Evolutionary conservation across 1,140 invertebrate species (phyloP), one percentile per base, ranked within the genome.

Genomic region (Drosophila kanapiae): DNA sequence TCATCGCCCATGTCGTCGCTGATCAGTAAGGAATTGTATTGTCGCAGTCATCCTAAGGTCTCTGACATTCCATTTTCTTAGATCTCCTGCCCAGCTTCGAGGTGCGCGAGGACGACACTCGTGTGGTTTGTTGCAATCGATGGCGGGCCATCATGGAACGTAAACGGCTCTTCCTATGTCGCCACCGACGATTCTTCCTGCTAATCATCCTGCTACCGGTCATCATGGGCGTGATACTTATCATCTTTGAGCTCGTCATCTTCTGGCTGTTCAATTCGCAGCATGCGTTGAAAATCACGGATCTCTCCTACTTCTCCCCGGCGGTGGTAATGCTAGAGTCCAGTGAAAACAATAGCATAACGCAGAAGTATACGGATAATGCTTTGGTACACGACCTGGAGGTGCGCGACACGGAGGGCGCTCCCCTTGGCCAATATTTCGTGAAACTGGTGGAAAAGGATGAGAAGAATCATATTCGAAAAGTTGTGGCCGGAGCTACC

Each of bases 401-500:
- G 0, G n/a, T 57, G 3, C 5, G 1, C 14, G 9, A 4, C 11
- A 70, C 37, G 0, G 6, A 5, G 0, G 29, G 42, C 5, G 8
- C 23, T 27, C 8, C 11, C 6, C 4, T 72, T 7, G 10, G 33
- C 6, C 35, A 59, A 11, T 72, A 48, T n/a, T 14, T 58, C 7
- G 11, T 29, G 5, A 0, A 16, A 1, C 11, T 38, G 13, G 53
- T 42, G 23, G 1, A 18, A 2, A 8, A 23, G 2, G n/a, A 75
- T 5, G 31, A 60, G 9, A 3, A 9, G 2, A 40, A 38, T 9
- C 47, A 35, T 1, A 54, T 43, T 27, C 6, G 3, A 0, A 31
- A 93, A 31, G 94, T 94, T 60, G 79, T 95, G 27, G 90, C 93
- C 2, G 95, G 93, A 1, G 93, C 93, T 0, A 93, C 94, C 1